Evolutionary conservation across 2,888 invertebrate species (phyloP).

Genomic region (Cerastis rubricosa): DNA sequence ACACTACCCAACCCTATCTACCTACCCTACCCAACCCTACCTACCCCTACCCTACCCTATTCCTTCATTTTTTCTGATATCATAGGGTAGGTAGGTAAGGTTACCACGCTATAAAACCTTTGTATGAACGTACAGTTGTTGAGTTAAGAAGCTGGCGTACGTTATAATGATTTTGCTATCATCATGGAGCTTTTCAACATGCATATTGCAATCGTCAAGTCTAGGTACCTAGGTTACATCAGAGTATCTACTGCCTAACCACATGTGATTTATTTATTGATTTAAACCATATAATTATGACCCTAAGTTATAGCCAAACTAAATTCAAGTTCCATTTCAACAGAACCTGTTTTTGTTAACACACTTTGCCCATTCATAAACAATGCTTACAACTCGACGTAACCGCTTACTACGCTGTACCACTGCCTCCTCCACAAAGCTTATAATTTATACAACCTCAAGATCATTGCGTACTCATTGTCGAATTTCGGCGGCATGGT

Average conservation of each 20-base stretch:
- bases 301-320: too few relatives aligned
- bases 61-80: too few relatives aligned
- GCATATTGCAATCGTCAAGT: background rate
- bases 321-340: conserved; percentile 11
- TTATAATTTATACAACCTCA: conserved; percentile 73
- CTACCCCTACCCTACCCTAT: too few relatives aligned
- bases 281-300: background rate
- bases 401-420: conserved; percentile 19
- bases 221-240: background rate
- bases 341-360: conserved; percentile 16
- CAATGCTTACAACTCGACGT: conserved; percentile 33
- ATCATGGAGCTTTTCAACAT: too few relatives aligned
- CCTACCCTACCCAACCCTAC: too few relatives aligned
- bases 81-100: too few relatives aligned
- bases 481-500: conserved; percentile 79
- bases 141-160: background rate
- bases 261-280: background rate
- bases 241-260: background rate
- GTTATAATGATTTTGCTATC: background rate
- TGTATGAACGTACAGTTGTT: background rate
- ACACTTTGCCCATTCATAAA: conserved; percentile 49
- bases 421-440: conserved; percentile 55
- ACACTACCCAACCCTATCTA: too few relatives aligned
- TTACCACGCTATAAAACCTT: too few relatives aligned
- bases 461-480: conserved; percentile 82